Base-by-base conservation (phyloP, 2,113 vertebrate species). In the Salvator merianae region DNA sequence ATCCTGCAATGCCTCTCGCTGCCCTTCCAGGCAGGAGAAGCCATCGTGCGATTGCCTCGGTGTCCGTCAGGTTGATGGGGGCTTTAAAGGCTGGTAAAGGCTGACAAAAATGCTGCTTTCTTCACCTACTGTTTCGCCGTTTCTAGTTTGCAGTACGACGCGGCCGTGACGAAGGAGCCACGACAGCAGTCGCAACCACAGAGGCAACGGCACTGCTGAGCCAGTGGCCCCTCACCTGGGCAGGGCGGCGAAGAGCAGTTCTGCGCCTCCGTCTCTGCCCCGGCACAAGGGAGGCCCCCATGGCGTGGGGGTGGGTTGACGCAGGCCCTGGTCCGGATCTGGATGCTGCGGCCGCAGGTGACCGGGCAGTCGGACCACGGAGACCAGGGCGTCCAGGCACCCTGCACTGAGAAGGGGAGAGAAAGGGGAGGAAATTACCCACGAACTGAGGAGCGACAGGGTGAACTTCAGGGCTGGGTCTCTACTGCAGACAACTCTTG, bases 301-400 rank as follows among this genome's bases (percentile, higher is more conserved):
- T 92, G 96, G 5, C 94, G 95, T 0, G 97, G 94, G 0, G 96
- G 95, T 0, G 94, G 96, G 88, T 96, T 95, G 81, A 94, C 87
- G 55, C 98, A 98, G 76, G 96, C 96, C 0, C 97, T 94, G 32
- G 90, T 97, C 36, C 95, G 95, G 59, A 97, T 92, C 53, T 95
- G 96, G 12, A 71, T 55, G 24, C 97, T 96, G 1, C 26, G 84
- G 16, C 97, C 96, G 47, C 97, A 98, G 5, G 96, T 97, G 76
- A 95, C 96, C 0, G 97, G 94, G 88, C 98, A 98, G 91, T 95
- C 95, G 0, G 97, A 97, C 97, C 97, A 98, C n/a, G 97, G 93
- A 0, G 97, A 97, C 97, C 98, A 98, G 0, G 94, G 96, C 0
- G 96, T 97, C 97, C 98, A 98, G 18, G 91, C 93, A 3, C 96